Base-by-base conservation (phyloP, 2,888 invertebrate species). In the Pseudoips prasinana region DNA sequence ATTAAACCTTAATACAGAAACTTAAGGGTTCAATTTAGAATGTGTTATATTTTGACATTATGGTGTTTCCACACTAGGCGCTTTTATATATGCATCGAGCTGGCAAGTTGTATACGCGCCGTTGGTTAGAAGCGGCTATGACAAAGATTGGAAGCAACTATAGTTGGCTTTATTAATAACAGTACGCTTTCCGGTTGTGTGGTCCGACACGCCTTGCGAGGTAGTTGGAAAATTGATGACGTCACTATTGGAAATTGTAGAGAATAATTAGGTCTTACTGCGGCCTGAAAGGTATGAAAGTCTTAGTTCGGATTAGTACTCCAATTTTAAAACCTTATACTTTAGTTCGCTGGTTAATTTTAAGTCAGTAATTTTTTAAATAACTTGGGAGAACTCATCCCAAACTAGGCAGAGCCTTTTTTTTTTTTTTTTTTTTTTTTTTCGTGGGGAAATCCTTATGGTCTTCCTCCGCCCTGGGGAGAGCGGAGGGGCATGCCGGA, bases 121-220 rank as follows among this genome's bases (percentile, higher is more conserved):
- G 76, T 51, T 84, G 80, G 73, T 57, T 76, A 68, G 74, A 73
- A 46, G 61, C 62, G 64, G 68, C 74, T 73, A 68, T 82, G 81
- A 83, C 83, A 86, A 86, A 87, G 87, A 86, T 86, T 84, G 80
- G 71, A 73, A 55, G 65, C 66, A 57, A 56, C 64, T 49, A 54
- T 64, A 66, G 73, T 72, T 76, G 68, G 73, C 73, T 78, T 78
- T 84, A 86, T 82, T 86, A 86, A 75, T 77, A 79, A 76, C 73
- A 58, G 57, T 62, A 51, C 57, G 73, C 76, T 80, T 81, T 77
- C 74, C 77, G 69, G 68, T 58, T 53, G 66, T 67, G 67, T 73
- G 69, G 41, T 34, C 43, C 42, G 46, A 36, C 43, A 40, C 60
- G 51, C 58, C 44, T 39, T 29, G 40, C 50, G 44, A 33, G 19